phyloP scores from a whole-genome alignment of 2,797 vertebrate genomes.

The Hypotaenidia okinawae region DNA sequence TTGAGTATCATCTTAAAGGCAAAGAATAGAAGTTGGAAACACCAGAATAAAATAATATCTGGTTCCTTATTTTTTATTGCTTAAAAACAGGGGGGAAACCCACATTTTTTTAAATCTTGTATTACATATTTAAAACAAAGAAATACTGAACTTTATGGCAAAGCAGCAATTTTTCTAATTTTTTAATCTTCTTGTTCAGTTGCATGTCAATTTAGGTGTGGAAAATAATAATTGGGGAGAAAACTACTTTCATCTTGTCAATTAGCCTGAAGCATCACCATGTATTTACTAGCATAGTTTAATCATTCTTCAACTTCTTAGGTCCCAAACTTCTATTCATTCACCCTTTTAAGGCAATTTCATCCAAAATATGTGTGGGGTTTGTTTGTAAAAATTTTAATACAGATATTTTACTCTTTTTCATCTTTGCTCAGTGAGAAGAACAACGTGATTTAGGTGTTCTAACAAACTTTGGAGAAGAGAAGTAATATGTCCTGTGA shows the following conservation, averaged over 20 bases:
- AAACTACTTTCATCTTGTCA: background rate
- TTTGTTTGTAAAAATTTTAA: background rate
- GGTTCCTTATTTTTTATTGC: background rate
- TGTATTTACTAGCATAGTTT: background rate
- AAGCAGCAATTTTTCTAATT: background rate
- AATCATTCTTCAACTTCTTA: background rate
- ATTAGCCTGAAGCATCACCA: background rate
- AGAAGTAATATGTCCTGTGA: background rate
- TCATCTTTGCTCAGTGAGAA: background rate
- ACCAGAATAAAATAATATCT: background rate
- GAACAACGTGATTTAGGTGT: background rate
- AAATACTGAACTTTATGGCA: background rate
- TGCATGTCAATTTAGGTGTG: background rate
- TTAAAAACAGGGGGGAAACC: fast-evolving
- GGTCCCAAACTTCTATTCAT: background rate
- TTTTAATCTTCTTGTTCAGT: background rate
- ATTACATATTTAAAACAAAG: background rate
- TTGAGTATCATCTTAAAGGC: background rate
- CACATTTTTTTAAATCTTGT: background rate
- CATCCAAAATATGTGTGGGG: background rate
- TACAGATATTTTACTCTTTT: background rate
- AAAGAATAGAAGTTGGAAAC: background rate
- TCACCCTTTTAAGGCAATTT: background rate
- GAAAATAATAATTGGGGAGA: background rate
- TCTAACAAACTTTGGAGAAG: background rate